Conservation (phyloP, 2,797 vertebrate species). For the Hylomyscus alleni region DNA sequence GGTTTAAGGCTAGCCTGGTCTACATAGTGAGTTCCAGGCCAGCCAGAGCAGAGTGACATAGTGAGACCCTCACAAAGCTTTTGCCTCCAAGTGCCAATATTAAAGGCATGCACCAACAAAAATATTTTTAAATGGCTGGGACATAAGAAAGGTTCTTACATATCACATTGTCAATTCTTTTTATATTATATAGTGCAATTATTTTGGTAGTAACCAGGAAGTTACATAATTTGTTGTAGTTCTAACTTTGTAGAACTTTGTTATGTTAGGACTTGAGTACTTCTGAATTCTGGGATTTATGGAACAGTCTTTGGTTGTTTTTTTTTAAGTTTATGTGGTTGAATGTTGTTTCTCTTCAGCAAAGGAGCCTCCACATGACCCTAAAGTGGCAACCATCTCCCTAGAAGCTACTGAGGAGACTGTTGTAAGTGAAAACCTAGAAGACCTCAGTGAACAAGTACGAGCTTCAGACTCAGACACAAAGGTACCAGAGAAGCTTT, state of each 20-base stretch:
- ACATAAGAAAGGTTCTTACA: slow-evolving; percentile 54
- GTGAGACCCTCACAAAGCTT: background rate
- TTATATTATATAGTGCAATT: slow-evolving; percentile 44
- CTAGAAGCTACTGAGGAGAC: slow-evolving; percentile 70
- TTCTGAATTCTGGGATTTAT: slow-evolving; percentile 74
- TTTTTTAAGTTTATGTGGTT: slow-evolving; percentile 61
- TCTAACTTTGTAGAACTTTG: slow-evolving; percentile 36
- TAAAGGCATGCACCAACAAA: background rate
- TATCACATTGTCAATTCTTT: slow-evolving; percentile 50
- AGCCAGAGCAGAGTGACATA: background rate
- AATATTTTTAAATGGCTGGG: slow-evolving; percentile 25
- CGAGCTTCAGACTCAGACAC: slow-evolving; percentile 71
- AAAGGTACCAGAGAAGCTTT: slow-evolving; percentile 85
- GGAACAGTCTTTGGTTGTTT: slow-evolving; percentile 71
- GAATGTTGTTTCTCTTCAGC: slow-evolving; percentile 83
- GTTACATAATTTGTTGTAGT: slow-evolving; percentile 61
- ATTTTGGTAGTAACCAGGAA: slow-evolving; percentile 40
- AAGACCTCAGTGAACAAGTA: slow-evolving; percentile 77
- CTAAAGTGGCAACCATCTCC: slow-evolving; percentile 76
- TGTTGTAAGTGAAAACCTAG: slow-evolving; percentile 74
- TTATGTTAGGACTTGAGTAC: slow-evolving; percentile 61
- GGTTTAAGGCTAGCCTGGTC: background rate
- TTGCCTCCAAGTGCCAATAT: background rate
- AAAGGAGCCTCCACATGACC: slow-evolving; percentile 75
- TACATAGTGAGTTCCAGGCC: background rate